Percentiles rank a stretch among this genome's conserved stretches.
Evolutionary conservation across 2,113 vertebrate species (phyloP).

Genomic region (Pyrgilauda ruficollis): DNA sequence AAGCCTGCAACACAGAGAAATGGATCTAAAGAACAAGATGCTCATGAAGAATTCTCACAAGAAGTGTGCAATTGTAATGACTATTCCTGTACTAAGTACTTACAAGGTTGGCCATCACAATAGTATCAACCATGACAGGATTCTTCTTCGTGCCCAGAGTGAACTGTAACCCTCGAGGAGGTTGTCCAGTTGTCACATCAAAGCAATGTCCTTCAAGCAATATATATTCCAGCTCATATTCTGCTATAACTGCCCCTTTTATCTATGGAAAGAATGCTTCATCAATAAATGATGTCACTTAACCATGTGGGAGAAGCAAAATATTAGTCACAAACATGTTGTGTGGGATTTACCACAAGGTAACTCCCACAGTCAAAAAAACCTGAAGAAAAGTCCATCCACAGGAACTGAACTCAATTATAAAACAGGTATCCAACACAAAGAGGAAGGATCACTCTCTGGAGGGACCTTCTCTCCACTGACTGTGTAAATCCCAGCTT

Average conservation of each 20-base stretch:
- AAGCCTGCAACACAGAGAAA: background rate
- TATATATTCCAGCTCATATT: constrained; percentile 92
- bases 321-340: background rate
- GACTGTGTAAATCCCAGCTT: background rate
- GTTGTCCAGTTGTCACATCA: constrained; percentile 83
- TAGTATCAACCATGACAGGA: constrained; percentile 87
- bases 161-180: constrained; percentile 91
- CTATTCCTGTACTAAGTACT: constrained; percentile 36
- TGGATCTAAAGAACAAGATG: background rate
- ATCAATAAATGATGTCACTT: background rate
- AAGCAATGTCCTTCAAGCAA: constrained; percentile 95
- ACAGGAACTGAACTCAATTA: background rate
- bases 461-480: background rate
- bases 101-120: constrained; percentile 97
- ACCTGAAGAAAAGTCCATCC: background rate
- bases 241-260: constrained; percentile 79
- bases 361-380: background rate
- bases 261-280: constrained; percentile 68
- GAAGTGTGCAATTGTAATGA: background rate
- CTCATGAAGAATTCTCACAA: background rate
- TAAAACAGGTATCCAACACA: background rate
- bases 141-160: constrained; percentile 87
- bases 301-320: background rate
- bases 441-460: background rate
- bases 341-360: background rate